Base-by-base conservation (phyloP, 2,113 vertebrate species). In the Gymnogyps californianus region DNA sequence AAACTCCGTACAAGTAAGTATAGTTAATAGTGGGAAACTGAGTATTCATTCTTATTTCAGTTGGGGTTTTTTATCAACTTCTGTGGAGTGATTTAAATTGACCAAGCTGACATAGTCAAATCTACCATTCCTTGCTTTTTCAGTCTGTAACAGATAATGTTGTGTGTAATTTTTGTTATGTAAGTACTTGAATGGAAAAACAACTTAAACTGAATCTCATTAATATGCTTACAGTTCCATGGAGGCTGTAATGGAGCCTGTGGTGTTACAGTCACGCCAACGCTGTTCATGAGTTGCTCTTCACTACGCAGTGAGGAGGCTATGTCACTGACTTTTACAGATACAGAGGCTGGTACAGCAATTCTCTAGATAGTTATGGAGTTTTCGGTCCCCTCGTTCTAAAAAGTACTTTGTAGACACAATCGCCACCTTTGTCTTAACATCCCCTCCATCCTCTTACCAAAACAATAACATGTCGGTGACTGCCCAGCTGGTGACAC, bases 111-210 rank as follows among this genome's bases (percentile, higher is more conserved):
- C 3, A 0, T 69, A n/a, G 57, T 82, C 7, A 2, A n/a, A 54
- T 69, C 78, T 74, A 16, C 72, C 40, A 19, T 78, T 84, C 59
- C 51, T 94, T 38, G 40, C 61, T 79, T 93, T 86, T 92, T 87
- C 38, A 49, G 76, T n/a, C 75, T 34, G 36, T 81, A 76, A 20
- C 47, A 77, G 83, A 76, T 90, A 81, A 91, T 54, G 34, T 71
- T 93, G 52, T 85, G 31, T 96, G 95, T 83, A 61, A 58, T 80
- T 91, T 89, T 87, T 84, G 61, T 96, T 96, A 87, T 67, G 75
- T 94, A 96, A 94, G 52, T 65, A 49, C 38, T 87, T 96, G 87
- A 97, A 89, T 80, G 84, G 82, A 54, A 95, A 85, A 94, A 76
- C 87, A 95, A 74, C 74, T 80, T 89, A 17, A 90, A 81, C 21